Conservation (phyloP, 1,140 invertebrate species). For the Proales similis region DNA sequence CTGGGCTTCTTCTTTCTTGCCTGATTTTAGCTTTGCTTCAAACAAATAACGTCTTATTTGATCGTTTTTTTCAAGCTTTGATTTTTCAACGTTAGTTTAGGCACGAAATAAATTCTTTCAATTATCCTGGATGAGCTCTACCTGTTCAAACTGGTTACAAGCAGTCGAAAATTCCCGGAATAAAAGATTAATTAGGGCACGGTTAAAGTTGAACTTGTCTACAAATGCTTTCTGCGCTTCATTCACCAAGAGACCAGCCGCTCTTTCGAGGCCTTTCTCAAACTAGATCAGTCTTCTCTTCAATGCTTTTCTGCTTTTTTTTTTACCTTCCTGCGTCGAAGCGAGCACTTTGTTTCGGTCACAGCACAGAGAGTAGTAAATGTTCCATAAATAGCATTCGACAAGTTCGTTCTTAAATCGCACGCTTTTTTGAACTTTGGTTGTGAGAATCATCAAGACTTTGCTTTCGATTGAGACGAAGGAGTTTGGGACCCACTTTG, state of each 20-base stretch:
- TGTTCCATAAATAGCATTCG: constrained; percentile 6
- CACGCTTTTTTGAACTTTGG: constrained; percentile 1
- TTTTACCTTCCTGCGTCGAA: constrained; percentile 15
- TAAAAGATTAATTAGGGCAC: neutral
- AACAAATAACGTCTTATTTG: constrained; percentile 6
- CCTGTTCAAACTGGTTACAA: constrained; percentile 11
- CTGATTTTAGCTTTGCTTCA: constrained; percentile 3
- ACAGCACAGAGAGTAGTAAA: constrained; percentile 12
- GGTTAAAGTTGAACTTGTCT: constrained; percentile 13
- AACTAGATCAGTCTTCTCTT: neutral
- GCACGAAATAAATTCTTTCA: neutral
- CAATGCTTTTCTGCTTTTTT: too few species aligned
- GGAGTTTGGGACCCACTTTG: constrained; percentile 8
- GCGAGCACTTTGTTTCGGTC: constrained; percentile 3
- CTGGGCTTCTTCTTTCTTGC: constrained; percentile 21
- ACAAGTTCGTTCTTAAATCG: neutral
- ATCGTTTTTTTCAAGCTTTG: neutral
- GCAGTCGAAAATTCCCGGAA: constrained; percentile 20
- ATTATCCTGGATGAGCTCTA: neutral
- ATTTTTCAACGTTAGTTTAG: constrained; percentile 22
- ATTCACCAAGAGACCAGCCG: constrained; percentile 1
- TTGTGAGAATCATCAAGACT: neutral
- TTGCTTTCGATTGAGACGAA: too few species aligned
- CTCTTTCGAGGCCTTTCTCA: neutral
- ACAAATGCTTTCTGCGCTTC: neutral